Conservation (phyloP, 2,888 invertebrate species). For the Elysia crispata region DNA sequence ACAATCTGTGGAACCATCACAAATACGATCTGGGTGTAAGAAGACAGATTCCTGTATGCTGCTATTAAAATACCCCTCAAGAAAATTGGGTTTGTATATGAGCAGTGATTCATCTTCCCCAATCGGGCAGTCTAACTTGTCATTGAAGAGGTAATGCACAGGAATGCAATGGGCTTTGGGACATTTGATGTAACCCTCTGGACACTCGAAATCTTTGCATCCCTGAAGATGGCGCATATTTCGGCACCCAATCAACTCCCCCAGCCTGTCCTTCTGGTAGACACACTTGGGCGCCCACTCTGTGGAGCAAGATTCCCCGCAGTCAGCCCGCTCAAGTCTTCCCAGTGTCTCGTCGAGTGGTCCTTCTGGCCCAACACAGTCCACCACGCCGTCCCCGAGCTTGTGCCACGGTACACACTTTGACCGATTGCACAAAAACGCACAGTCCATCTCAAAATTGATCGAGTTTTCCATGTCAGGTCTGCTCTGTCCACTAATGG, state of each 20-base stretch:
- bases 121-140: constrained; percentile 22
- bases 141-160: constrained; percentile 25
- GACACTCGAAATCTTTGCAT: constrained; percentile 25
- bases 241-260: constrained; percentile 26
- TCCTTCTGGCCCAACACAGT: constrained; percentile 25
- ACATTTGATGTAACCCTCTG: constrained; percentile 38
- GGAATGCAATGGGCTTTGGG: constrained; percentile 35
- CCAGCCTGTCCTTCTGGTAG: constrained; percentile 34
- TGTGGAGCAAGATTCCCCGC: not conserved
- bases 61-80: constrained; percentile 18
- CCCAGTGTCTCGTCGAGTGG: constrained; percentile 23
- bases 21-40: constrained; percentile 41
- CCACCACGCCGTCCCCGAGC: constrained; percentile 11
- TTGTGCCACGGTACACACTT: constrained; percentile 5
- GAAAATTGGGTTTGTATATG: not conserved
- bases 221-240: constrained; percentile 33
- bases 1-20: constrained; percentile 22
- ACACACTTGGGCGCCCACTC: constrained; percentile 36
- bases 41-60: not conserved
- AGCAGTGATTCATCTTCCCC: constrained; percentile 34
- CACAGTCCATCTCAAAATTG: not conserved
- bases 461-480: too few relatives aligned
- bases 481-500: too few relatives aligned
- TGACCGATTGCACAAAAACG: not conserved
- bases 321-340: not conserved